Conservation (phyloP, 2,113 vertebrate genomes). For the Ameiurus melas region DNA sequence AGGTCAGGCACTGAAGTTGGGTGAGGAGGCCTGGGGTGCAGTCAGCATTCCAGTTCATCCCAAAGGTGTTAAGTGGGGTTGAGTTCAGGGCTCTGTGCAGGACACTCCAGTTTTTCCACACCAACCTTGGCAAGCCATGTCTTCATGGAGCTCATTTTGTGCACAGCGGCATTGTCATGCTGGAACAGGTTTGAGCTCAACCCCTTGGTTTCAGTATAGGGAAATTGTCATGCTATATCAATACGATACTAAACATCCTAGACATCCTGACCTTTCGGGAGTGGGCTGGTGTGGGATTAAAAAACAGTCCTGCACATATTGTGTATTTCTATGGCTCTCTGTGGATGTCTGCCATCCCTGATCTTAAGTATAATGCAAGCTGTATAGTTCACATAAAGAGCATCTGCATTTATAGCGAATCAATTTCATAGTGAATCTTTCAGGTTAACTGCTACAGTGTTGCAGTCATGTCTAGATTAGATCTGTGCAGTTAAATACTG, state of each 20-base stretch:
- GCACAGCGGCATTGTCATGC: neutral
- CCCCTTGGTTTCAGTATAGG: neutral
- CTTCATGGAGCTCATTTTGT: neutral
- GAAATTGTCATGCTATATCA: neutral
- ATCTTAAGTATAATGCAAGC: neutral
- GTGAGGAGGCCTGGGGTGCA: neutral
- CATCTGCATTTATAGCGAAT: neutral
- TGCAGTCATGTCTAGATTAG: neutral
- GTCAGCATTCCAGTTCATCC: too few relatives aligned
- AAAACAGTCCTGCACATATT: neutral
- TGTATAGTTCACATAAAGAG: neutral
- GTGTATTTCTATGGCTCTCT: neutral
- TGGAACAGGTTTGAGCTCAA: neutral
- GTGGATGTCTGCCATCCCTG: neutral
- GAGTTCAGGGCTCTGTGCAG: neutral
- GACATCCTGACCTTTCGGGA: neutral
- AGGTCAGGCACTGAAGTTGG: neutral
- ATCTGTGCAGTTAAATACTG: neutral
- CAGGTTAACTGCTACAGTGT: neutral
- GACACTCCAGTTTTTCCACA: neutral
- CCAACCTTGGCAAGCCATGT: neutral
- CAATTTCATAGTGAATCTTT: neutral
- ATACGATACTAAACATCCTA: neutral
- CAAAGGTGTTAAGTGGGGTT: neutral
- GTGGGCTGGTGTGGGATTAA: neutral